Percentiles rank a stretch among this genome's conserved stretches.
These are phyloP conservation scores for Gobio gobio DNA, from an alignment of 2,113 vertebrate genomes.

Conservation along the genomic window DNA sequence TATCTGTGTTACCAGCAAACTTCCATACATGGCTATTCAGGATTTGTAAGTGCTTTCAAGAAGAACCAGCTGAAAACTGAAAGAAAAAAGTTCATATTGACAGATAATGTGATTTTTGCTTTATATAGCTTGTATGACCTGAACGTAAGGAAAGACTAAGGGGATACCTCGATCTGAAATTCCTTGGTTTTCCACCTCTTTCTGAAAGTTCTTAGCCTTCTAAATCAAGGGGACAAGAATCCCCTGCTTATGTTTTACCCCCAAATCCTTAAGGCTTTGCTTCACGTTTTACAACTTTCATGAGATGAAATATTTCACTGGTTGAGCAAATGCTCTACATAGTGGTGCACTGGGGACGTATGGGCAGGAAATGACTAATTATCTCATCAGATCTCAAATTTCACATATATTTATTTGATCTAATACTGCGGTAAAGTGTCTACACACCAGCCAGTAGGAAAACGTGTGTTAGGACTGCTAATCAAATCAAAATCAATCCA, in stretches of 20 bases:
- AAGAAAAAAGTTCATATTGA: not conserved
- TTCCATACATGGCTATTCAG: not conserved
- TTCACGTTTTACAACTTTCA: conserved; percentile 34
- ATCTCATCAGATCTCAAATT: conserved; percentile 21
- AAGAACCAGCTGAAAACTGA: not conserved
- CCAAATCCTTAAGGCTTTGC: not conserved
- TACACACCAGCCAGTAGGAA: conserved; percentile 25
- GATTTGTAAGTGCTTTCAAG: not conserved
- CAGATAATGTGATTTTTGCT: not conserved
- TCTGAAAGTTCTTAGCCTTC: not conserved
- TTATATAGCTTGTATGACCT: not conserved
- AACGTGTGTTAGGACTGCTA: conserved; percentile 33
- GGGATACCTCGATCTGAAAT: not conserved
- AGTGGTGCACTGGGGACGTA: not conserved
- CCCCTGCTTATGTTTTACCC: not conserved
- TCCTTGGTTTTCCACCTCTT: not conserved
- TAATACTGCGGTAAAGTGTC: conserved; percentile 20
- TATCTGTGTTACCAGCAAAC: not conserved
- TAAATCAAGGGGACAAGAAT: not conserved
- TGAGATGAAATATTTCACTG: conserved; percentile 25
- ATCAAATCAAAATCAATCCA: conserved; percentile 39
- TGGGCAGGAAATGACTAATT: conserved; percentile 13
- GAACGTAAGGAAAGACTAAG: not conserved
- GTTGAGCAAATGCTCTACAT: conserved; percentile 2
- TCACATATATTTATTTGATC: conserved; percentile 28